Evolutionary conservation across 2,797 vertebrate species (phyloP).

Genomic region (Microctenopoma steveboyesi): DNA sequence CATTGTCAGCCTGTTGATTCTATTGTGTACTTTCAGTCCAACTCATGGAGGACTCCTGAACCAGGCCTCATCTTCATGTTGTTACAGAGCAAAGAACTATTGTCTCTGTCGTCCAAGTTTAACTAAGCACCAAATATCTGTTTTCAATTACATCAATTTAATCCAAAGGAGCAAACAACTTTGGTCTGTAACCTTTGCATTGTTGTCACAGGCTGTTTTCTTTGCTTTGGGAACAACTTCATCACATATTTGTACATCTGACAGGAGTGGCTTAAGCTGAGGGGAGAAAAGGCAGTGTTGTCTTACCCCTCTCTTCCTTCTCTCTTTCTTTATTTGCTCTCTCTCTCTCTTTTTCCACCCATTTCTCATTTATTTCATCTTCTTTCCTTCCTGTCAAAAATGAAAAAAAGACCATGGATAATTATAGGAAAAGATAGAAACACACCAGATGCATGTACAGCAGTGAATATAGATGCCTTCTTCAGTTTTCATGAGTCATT

Average conservation of each 20-base stretch:
- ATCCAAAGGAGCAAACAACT: slow-evolving; percentile 11
- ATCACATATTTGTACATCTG: not conserved
- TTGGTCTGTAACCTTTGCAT: slow-evolving; percentile 44
- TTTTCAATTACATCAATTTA: slow-evolving; percentile 22
- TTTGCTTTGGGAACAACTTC: slow-evolving; percentile 32
- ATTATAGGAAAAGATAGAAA: slow-evolving; percentile 29
- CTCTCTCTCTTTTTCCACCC: slow-evolving; percentile 77
- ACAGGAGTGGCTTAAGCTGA: slow-evolving; percentile 34
- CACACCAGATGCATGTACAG: not conserved
- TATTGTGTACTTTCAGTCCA: slow-evolving; percentile 27
- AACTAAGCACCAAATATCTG: slow-evolving; percentile 34
- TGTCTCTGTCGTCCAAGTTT: slow-evolving; percentile 21
- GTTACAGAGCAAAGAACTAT: slow-evolving; percentile 30
- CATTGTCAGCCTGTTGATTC: slow-evolving; percentile 28
- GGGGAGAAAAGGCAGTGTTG: slow-evolving; percentile 10
- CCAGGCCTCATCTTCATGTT: slow-evolving; percentile 29
- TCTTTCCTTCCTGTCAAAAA: slow-evolving; percentile 57
- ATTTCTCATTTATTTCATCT: slow-evolving; percentile 75
- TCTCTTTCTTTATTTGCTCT: slow-evolving; percentile 74
- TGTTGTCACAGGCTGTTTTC: slow-evolving; percentile 44
- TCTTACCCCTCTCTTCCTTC: slow-evolving; percentile 80
- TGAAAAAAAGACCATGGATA: slow-evolving; percentile 33
- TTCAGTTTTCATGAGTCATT: slow-evolving; percentile 21
- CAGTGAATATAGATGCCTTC: not conserved
- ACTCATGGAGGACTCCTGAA: slow-evolving; percentile 25